Evolutionary conservation across 2,797 vertebrate species (phyloP).

Genomic region (Lemur catta): DNA sequence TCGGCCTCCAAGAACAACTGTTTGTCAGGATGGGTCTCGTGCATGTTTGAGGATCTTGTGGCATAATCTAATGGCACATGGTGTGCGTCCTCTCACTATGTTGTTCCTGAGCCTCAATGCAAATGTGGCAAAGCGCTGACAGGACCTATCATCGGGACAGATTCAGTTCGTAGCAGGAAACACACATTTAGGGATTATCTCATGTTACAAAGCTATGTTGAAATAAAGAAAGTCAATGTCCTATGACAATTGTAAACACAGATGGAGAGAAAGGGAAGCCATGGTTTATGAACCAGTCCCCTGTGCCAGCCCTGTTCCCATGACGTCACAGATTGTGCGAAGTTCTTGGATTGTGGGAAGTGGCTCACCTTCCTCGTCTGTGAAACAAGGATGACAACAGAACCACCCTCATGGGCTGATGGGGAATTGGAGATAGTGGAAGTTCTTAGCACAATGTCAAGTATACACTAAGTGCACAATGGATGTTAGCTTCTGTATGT

Average conservation of each 20-base stretch:
- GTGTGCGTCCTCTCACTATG: not conserved
- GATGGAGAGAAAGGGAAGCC: not conserved
- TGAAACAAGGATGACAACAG: too few relatives aligned
- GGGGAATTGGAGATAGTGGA: not conserved
- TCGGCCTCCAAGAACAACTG: not conserved
- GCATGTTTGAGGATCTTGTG: not conserved
- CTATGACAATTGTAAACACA: too few relatives aligned
- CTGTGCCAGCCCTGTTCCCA: too few relatives aligned
- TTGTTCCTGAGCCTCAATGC: not conserved
- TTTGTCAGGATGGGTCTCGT: not conserved
- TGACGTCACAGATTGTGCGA: accelerated
- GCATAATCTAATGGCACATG: not conserved
- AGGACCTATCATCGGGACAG: not conserved
- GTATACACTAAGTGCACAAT: accelerated
- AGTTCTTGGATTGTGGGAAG: not conserved
- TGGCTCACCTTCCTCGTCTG: not conserved
- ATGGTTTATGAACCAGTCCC: not conserved
- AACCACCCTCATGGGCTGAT: accelerated
- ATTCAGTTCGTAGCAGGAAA: too few relatives aligned
- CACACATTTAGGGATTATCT: not conserved
- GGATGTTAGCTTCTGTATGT: accelerated
- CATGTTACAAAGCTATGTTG: not conserved
- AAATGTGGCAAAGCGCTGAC: accelerated
- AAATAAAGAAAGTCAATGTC: not conserved
- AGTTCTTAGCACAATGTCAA: not conserved